Evolutionary conservation across 2,113 vertebrate genomes (phyloP).

Genomic region (Muscicapa adusta): DNA sequence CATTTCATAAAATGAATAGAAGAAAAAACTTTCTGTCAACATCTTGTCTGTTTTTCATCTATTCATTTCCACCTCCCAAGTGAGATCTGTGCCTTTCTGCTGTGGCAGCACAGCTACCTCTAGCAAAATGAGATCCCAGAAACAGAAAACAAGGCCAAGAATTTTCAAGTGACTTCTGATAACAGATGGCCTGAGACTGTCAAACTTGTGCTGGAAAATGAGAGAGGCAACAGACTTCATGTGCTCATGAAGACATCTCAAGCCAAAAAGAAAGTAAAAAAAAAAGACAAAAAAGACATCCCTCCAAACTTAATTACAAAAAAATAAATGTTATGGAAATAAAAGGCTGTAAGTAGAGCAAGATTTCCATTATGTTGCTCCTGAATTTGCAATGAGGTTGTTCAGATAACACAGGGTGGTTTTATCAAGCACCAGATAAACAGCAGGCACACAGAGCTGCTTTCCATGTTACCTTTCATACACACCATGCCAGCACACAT

Average conservation of each 20-base stretch:
- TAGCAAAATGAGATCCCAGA: neutral
- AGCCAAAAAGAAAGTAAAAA: neutral
- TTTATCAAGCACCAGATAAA: neutral
- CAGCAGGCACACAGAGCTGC: neutral
- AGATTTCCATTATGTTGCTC: neutral
- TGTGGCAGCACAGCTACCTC: neutral
- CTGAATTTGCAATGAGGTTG: neutral
- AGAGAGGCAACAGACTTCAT: neutral
- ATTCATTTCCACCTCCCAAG: neutral
- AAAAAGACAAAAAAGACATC: neutral
- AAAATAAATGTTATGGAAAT: neutral
- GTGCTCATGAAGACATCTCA: neutral
- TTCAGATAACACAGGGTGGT: neutral
- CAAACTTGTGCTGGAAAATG: neutral
- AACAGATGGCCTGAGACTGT: neutral
- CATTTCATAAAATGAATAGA: neutral
- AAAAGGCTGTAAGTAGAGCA: neutral
- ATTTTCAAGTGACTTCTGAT: constrained; percentile 3
- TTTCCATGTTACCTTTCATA: neutral
- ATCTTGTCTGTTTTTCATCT: neutral
- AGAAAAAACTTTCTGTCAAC: neutral
- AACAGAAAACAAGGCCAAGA: constrained; percentile 3
- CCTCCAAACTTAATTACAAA: neutral
- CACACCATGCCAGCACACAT: neutral
- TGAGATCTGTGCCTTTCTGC: neutral